Evolutionary conservation across 2,113 vertebrate species (phyloP), one percentile per base, ranked within the genome.

Genomic region (Carassius carassius): DNA sequence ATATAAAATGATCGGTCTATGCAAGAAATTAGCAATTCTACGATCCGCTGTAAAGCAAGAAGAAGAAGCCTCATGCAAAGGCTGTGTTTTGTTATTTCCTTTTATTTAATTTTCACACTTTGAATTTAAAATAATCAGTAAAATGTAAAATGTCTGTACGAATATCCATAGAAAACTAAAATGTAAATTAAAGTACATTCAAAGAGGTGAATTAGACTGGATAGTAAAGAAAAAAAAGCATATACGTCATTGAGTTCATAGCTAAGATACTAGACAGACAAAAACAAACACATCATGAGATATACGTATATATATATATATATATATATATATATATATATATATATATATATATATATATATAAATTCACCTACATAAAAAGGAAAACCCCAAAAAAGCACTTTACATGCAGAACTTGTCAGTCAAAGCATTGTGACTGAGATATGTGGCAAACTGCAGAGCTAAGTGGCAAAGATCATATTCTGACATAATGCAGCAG

Each of bases 381-480:
- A 32, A 56, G 32, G 11, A n/a, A 60, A 78, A 78, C 29, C 51
- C 4, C 19, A 35, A 69, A 44, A 81, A 51, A 54, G 6, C 77
- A 79, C 7, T 41, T 41, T 37, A 60, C 3, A 70, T 60, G 14
- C 51, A 62, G 54, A 58, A 29, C 21, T 25, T 74, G 23, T 37
- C 54, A 9, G 51, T 78, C 32, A 78, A 21, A 56, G 19, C 49
- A 54, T 17, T 21, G 14, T 35, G 49, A 32, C 17, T 54, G 17
- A 60, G 76, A 37, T 78, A 35, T 7, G 4, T 63, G 37, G 6
- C 19, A 77, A 54, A 63, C 60, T 0, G n/a, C 58, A 49, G 9
- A 51, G 41, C 60, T 75, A 32, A 56, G 62, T 67, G 65, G n/a
- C 49, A 79, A 51, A 75, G 73, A 80, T 41, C 62, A 65, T 62